phyloP scores from a whole-genome alignment of 2,888 invertebrate genomes.

The Branchipolynoe longqiensis region DNA sequence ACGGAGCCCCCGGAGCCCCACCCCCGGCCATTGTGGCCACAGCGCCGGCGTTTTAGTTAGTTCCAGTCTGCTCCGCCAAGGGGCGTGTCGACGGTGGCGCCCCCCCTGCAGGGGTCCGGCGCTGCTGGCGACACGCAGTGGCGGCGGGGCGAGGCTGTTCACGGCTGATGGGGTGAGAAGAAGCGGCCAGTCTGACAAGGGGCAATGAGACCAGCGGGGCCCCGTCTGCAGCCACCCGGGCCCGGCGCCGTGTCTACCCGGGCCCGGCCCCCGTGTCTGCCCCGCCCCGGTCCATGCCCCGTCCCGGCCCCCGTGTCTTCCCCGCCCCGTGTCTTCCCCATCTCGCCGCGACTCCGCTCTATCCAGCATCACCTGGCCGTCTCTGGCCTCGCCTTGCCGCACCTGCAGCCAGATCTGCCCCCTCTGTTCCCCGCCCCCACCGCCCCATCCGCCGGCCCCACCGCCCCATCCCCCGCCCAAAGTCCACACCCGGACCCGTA shows the following conservation, averaged over 20 bases:
- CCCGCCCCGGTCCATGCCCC: not conserved
- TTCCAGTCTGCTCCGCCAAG: not conserved
- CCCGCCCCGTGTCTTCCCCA: not conserved
- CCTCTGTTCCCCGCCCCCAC: not conserved
- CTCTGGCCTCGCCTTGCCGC: no score
- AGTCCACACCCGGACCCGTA: not conserved
- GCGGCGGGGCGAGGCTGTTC: slow-evolving; percentile 3
- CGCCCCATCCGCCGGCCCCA: not conserved
- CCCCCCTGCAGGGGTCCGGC: not conserved
- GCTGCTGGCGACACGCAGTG: slow-evolving; percentile 18
- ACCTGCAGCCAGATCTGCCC: not conserved
- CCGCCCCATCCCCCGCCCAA: not conserved
- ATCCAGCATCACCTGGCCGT: no score
- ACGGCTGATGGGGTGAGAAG: slow-evolving; percentile 21
- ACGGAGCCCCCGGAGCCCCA: slow-evolving; percentile 1
- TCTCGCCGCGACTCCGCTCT: not conserved
- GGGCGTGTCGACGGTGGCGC: slow-evolving; percentile 18
- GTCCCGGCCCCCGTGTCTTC: not conserved
- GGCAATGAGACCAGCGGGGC: not conserved
- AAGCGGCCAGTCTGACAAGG: not conserved
- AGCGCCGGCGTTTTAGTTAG: not conserved
- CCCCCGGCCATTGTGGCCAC: not conserved
- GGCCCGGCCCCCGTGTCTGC: not conserved
- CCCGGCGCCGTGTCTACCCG: not conserved
- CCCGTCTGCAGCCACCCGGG: slow-evolving; percentile 1